Evolutionary conservation across 2,888 invertebrate genomes (phyloP), one percentile per base, ranked within the genome.

Genomic region (Rosalia funebris): DNA sequence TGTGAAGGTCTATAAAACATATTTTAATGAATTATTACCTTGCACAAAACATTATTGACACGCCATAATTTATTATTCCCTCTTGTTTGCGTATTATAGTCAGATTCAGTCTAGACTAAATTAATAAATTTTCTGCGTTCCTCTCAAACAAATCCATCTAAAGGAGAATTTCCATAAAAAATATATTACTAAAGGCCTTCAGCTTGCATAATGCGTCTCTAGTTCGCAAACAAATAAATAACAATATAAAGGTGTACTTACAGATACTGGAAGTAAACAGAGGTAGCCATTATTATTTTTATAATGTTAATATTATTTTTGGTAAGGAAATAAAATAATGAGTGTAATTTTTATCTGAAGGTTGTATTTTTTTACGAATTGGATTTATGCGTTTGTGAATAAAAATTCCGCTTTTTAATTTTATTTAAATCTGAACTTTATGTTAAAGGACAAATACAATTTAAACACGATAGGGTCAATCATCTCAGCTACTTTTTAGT

Each of bases 31-130:
- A n/a, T 34, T 50, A 50, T 50, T 39, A 39, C 20, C 20, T 25
- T 50, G 50, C 50, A 50, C 25, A 50, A 39, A 50, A 50, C 50
- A 50, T 50, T 34, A 50, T 31, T 14, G 50, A 50, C 14, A 39
- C 20, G 20, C 14, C 3, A 11, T 37, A 37, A 50, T 39, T 39
- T 39, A 50, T 39, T 37, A 37, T 50, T 50, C 15, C 3, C 25
- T 39, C 11, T n/a, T 37, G 48, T 50, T 47, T 50, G 14, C 7
- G 20, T 31, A 39, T 15, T 12, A 15, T 20, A 19, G 1, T 5
- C 20, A 15, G 12, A 20, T 37, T 34, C 10, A 36, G 39, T 50
- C 39, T 39, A 44, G 39, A 39, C 39, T n/a, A 39, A 50, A 36
- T 31, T 41, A 31, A 41, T 41, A 48, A 15, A 17, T 31, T 41